Conservation (phyloP, 2,888 invertebrate species). For the Rapana venosa region DNA sequence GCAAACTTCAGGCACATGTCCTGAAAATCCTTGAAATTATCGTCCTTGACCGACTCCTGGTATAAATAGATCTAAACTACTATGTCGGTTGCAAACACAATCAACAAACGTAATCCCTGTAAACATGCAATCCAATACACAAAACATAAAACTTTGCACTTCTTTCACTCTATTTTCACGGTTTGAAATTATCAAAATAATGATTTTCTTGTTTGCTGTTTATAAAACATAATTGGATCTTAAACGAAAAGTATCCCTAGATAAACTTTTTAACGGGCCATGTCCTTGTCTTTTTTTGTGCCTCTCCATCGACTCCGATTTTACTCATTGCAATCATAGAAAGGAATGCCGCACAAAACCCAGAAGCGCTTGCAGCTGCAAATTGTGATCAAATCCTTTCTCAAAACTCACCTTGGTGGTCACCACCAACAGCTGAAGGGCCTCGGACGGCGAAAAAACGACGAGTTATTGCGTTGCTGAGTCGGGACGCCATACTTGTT, state of each 20-base stretch:
- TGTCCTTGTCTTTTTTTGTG: background rate
- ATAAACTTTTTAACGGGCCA: background rate
- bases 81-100: background rate
- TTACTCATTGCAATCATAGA: background rate
- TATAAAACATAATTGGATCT: background rate
- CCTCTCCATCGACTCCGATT: too few species aligned
- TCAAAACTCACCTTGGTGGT: slow-evolving; percentile 31
- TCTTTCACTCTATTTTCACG: background rate
- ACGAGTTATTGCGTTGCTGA: slow-evolving; percentile 83
- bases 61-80: too few species aligned
- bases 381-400: background rate
- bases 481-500: slow-evolving; percentile 50
- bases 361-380: background rate
- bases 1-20: background rate
- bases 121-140: background rate
- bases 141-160: background rate
- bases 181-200: background rate
- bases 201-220: background rate
- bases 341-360: background rate
- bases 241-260: background rate
- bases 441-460: slow-evolving; percentile 46
- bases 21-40: background rate
- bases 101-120: background rate
- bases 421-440: slow-evolving; percentile 50
- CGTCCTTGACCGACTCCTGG: background rate